phyloP scores from a whole-genome alignment of 2,888 invertebrate genomes.

The Ophraella communa region DNA sequence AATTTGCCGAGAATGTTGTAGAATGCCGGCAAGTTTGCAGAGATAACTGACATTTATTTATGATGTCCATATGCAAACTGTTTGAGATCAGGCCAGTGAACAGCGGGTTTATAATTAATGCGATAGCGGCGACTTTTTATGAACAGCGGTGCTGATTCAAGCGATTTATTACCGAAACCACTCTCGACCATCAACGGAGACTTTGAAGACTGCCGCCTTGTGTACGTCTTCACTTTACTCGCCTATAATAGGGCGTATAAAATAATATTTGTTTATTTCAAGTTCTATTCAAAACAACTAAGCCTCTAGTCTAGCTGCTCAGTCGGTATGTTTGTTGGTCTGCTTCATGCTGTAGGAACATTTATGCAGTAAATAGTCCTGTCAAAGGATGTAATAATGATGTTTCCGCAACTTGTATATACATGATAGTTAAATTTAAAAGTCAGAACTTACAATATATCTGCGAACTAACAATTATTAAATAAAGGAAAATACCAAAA shows the following conservation, averaged over 20 bases:
- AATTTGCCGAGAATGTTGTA: slow-evolving; percentile 55
- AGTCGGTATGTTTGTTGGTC: neutral
- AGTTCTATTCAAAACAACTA: no score
- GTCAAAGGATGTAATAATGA: no score
- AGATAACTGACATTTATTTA: slow-evolving; percentile 58
- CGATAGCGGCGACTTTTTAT: slow-evolving; percentile 60
- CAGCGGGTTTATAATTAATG: slow-evolving; percentile 58
- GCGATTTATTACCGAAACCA: slow-evolving; percentile 60
- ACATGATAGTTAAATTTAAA: no score
- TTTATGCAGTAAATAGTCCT: no score
- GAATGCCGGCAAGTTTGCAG: slow-evolving; percentile 51
- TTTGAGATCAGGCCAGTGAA: slow-evolving; percentile 51
- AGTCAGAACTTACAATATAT: no score
- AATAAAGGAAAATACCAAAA: no score
- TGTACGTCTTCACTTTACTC: slow-evolving; percentile 12
- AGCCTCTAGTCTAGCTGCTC: no score
- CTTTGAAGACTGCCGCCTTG: slow-evolving; percentile 52
- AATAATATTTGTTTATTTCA: neutral
- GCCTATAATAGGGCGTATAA: slow-evolving; percentile 6
- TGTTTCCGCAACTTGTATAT: no score
- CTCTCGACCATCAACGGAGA: slow-evolving; percentile 53
- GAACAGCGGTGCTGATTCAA: slow-evolving; percentile 59
- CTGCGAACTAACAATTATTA: no score
- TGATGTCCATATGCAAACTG: slow-evolving; percentile 58
- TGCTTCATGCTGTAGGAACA: no score